phyloP scores from a whole-genome alignment of 2,113 vertebrate genomes.

The Ctenodactylus gundi region DNA sequence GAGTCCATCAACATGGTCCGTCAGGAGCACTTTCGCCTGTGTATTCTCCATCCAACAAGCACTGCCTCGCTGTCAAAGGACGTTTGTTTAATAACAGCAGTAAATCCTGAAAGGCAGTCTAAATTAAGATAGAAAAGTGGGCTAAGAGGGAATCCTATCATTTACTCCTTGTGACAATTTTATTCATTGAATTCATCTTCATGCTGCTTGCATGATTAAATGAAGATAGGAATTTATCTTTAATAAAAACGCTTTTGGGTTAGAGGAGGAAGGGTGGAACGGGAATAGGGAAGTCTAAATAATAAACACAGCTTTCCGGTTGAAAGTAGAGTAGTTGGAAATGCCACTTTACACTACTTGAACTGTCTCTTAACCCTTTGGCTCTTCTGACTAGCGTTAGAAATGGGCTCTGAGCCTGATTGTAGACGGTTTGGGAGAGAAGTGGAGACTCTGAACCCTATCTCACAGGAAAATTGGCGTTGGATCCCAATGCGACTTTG shows the following conservation, averaged over 20 bases:
- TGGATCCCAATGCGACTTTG: slow-evolving; percentile 58
- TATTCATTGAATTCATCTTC: slow-evolving; percentile 86
- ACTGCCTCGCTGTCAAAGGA: slow-evolving; percentile 81
- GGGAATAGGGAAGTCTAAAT: slow-evolving; percentile 75
- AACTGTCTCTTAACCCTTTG: slow-evolving; percentile 77
- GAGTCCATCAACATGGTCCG: slow-evolving; percentile 81
- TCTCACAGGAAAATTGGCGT: slow-evolving; percentile 47
- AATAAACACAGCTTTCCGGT: slow-evolving; percentile 74
- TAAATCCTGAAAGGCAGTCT: slow-evolving; percentile 84
- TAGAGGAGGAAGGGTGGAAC: background rate
- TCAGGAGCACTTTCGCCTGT: slow-evolving; percentile 82
- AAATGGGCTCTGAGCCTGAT: slow-evolving; percentile 67
- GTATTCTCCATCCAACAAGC: slow-evolving; percentile 79
- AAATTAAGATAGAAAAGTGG: slow-evolving; percentile 84
- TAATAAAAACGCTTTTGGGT: slow-evolving; percentile 68
- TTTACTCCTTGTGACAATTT: slow-evolving; percentile 85
- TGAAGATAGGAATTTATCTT: slow-evolving; percentile 84
- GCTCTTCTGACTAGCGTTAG: slow-evolving; percentile 71
- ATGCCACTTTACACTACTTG: slow-evolving; percentile 73
- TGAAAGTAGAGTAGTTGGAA: slow-evolving; percentile 81
- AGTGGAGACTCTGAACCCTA: slow-evolving; percentile 47
- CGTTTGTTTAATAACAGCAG: slow-evolving; percentile 81
- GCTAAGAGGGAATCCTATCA: slow-evolving; percentile 80
- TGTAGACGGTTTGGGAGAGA: slow-evolving; percentile 51
- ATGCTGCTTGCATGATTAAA: slow-evolving; percentile 84